phyloP scores from a whole-genome alignment of 1,140 invertebrate genomes.

The Trigoniulus corallinus region DNA sequence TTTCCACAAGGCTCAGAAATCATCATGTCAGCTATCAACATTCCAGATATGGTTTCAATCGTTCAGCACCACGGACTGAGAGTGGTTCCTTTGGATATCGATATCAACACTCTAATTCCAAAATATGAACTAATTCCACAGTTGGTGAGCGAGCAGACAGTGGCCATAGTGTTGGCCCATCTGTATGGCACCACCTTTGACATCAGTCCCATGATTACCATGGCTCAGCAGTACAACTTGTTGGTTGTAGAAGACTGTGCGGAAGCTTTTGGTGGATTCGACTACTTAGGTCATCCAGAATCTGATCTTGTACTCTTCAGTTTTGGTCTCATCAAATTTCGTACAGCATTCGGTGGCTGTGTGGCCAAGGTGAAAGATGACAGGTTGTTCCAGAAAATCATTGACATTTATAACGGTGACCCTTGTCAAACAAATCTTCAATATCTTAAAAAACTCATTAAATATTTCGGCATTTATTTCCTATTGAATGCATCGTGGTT shows the following conservation, averaged over 20 bases:
- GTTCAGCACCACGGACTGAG: constrained; percentile 21
- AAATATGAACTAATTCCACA: constrained; percentile 20
- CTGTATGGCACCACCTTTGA: constrained; percentile 23
- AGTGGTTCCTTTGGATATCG: constrained; percentile 23
- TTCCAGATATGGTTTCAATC: constrained; percentile 25
- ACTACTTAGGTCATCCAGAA: constrained; percentile 21
- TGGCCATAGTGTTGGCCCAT: constrained; percentile 25
- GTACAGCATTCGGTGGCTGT: constrained; percentile 25
- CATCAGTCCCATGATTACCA: constrained; percentile 20
- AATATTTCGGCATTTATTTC: constrained; percentile 19
- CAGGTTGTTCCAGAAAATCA: constrained; percentile 20
- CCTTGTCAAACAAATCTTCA: constrained; percentile 16
- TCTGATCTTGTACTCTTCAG: constrained; percentile 25
- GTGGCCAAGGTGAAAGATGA: constrained; percentile 23
- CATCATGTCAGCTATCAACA: constrained; percentile 29
- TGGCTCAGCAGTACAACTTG: constrained; percentile 19
- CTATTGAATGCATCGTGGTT: constrained; percentile 19
- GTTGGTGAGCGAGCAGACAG: constrained; percentile 22
- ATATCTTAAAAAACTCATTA: constrained; percentile 22
- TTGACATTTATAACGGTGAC: constrained; percentile 14
- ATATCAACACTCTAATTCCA: constrained; percentile 22
- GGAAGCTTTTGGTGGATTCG: constrained; percentile 25
- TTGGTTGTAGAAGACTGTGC: constrained; percentile 27
- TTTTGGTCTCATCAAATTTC: constrained; percentile 28
- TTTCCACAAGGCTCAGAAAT: constrained; percentile 26